These are phyloP conservation scores for Hyperoplus lanceolatus DNA, from an alignment of 2,797 vertebrate species.

Conservation along the genomic window DNA sequence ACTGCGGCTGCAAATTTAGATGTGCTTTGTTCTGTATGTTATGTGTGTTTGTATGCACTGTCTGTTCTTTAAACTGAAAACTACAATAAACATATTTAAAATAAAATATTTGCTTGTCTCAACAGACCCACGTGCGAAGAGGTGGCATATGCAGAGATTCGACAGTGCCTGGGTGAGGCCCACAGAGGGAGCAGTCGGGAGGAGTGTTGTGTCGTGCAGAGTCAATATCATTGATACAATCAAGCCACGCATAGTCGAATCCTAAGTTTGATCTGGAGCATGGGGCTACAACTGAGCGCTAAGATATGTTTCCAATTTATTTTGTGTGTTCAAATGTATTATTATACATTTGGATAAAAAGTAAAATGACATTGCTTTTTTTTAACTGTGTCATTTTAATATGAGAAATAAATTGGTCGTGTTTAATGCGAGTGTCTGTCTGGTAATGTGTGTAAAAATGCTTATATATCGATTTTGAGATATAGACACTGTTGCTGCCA, in stretches of 20 bases:
- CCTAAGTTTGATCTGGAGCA: rapidly evolving
- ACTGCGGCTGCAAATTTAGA: too few relatives aligned
- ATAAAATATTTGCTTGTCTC: too few relatives aligned
- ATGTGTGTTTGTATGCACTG: too few relatives aligned
- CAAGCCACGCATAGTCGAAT: rapidly evolving
- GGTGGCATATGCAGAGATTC: too few relatives aligned
- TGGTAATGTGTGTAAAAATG: neutral
- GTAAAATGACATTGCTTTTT: neutral
- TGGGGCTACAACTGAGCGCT: neutral
- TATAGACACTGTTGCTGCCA: too few relatives aligned
- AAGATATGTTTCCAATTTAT: neutral
- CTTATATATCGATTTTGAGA: too few relatives aligned
- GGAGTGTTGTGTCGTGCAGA: neutral
- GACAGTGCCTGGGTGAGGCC: too few relatives aligned
- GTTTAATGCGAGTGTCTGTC: neutral
- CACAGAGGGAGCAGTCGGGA: too few relatives aligned
- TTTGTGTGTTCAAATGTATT: conserved; percentile 19
- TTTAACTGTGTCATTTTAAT: neutral
- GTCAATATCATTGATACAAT: neutral
- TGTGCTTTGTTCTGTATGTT: too few relatives aligned
- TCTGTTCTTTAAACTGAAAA: too few relatives aligned
- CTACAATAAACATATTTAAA: too few relatives aligned
- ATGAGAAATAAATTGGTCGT: neutral
- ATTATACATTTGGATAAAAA: conserved; percentile 18
- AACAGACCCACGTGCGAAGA: too few relatives aligned